Conservation (phyloP, 1,140 invertebrate genomes). For the Brachionus angularis region DNA sequence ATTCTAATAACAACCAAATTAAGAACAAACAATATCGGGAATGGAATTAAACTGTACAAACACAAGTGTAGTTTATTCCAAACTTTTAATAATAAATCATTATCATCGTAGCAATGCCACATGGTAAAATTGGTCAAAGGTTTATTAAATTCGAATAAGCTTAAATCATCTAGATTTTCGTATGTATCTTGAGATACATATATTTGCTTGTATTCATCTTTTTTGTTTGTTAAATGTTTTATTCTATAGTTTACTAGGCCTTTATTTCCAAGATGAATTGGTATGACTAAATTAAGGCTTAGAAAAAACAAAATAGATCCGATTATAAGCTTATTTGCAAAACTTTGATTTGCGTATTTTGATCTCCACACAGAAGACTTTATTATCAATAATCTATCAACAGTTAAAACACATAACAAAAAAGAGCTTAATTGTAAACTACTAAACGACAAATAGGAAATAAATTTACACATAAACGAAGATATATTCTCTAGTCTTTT, state of each 20-base stretch:
- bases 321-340: background rate
- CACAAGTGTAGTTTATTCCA: constrained; percentile 31
- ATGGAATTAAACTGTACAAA: constrained; percentile 30
- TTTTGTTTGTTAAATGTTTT: background rate
- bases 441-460: constrained; percentile 13
- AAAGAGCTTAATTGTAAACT: constrained; percentile 36
- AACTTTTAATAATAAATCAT: background rate
- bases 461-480: constrained; percentile 15
- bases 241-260: background rate
- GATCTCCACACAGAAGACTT: background rate
- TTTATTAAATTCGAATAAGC: background rate
- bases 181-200: background rate
- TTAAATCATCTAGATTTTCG: background rate
- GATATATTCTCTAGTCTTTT: constrained; percentile 37
- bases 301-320: background rate
- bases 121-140: background rate
- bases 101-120: constrained; percentile 25
- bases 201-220: background rate
- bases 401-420: constrained; percentile 11
- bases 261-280: constrained; percentile 18
- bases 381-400: constrained; percentile 17
- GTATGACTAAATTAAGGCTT: constrained; percentile 3
- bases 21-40: constrained; percentile 10
- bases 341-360: background rate
- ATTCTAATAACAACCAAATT: constrained; percentile 25